These are phyloP conservation scores for Coenobita brevimanus DNA, from an alignment of 1,140 invertebrate genomes.

Conservation along the genomic window DNA sequence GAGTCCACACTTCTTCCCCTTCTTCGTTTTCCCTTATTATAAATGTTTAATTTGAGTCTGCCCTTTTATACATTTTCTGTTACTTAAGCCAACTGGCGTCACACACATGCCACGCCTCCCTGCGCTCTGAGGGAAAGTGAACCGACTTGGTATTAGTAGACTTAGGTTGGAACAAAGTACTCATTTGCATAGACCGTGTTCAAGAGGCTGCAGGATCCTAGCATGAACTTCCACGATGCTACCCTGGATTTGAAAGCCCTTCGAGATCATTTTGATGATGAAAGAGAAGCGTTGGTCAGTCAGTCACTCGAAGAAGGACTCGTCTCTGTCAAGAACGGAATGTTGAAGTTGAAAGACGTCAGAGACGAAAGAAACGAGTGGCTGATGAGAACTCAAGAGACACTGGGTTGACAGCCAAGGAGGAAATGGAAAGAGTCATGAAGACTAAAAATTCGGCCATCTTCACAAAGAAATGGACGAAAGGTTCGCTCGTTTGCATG, in stretches of 20 bases:
- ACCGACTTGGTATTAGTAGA: too few species aligned
- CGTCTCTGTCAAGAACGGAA: background rate
- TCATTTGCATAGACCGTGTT: background rate
- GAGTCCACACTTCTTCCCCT: too few species aligned
- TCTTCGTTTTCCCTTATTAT: too few species aligned
- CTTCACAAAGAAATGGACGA: slow-evolving; percentile 27
- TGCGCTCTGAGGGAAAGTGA: too few species aligned
- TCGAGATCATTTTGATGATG: slow-evolving; percentile 8
- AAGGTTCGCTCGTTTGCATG: background rate
- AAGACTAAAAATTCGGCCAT: background rate
- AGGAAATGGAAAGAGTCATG: slow-evolving; percentile 20
- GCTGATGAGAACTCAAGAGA: background rate
- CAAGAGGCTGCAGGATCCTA: slow-evolving; percentile 3
- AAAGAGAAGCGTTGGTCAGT: slow-evolving; percentile 25
- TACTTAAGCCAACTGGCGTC: too few species aligned
- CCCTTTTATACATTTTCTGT: too few species aligned
- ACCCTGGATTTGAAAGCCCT: background rate
- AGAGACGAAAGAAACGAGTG: slow-evolving; percentile 3
- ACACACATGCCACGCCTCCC: too few species aligned
- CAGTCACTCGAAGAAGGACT: too few species aligned
- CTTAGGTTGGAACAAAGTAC: background rate
- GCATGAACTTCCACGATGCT: slow-evolving; percentile 9
- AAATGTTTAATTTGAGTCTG: too few species aligned
- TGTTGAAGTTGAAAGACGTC: slow-evolving; percentile 4
- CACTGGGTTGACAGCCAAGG: background rate